Evolutionary conservation across 2,113 vertebrate species (phyloP).

Genomic region (Madoqua kirkii): DNA sequence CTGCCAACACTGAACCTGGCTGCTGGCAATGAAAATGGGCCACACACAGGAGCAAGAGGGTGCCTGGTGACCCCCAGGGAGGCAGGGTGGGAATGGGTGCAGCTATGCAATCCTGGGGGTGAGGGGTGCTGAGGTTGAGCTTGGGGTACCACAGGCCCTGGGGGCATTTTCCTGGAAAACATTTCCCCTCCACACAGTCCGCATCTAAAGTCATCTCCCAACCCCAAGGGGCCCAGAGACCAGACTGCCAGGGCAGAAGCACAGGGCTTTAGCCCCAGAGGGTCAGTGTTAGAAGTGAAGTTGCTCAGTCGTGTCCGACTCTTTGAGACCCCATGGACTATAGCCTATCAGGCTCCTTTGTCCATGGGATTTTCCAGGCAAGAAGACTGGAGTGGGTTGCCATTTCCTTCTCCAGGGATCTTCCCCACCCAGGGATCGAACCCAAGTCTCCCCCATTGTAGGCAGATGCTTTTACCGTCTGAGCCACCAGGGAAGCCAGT

Average conservation of each 20-base stretch:
- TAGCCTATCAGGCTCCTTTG: too few relatives aligned
- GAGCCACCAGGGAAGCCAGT: too few relatives aligned
- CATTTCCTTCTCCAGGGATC: too few relatives aligned
- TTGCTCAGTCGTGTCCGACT: too few relatives aligned
- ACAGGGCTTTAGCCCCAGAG: neutral
- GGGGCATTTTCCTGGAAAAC: neutral
- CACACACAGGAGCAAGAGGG: neutral
- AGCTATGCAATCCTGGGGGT: neutral
- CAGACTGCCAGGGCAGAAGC: neutral
- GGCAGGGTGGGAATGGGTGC: neutral
- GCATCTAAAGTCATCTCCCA: neutral
- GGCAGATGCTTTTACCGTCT: too few relatives aligned
- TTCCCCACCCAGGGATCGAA: too few relatives aligned
- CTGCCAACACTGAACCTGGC: neutral
- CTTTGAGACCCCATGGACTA: too few relatives aligned
- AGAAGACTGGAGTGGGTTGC: too few relatives aligned
- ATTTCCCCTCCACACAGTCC: neutral
- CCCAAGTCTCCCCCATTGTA: too few relatives aligned
- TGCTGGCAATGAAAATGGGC: neutral
- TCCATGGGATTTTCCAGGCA: too few relatives aligned
- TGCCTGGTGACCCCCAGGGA: neutral
- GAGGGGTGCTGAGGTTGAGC: fast-evolving
- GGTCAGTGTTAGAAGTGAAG: neutral
- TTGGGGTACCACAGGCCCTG: neutral
- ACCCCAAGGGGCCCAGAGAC: neutral